Percentiles rank a stretch among this genome's conserved stretches.
Evolutionary conservation across 2,113 vertebrate genomes (phyloP).

Genomic region (Puffinus mauretanicus): DNA sequence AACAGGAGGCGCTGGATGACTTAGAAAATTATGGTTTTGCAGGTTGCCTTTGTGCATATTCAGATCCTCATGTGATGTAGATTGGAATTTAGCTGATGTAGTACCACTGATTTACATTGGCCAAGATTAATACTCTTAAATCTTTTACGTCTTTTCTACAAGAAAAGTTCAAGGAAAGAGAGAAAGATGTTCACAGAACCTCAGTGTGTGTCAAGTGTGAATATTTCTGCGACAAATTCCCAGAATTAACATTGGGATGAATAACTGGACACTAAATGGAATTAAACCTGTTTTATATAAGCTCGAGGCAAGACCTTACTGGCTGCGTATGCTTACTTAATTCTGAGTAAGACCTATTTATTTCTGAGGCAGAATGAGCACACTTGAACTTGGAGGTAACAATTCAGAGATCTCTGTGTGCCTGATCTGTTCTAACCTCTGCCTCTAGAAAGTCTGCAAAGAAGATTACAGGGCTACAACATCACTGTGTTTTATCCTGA

Average conservation of each 20-base stretch:
- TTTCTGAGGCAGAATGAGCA: not conserved
- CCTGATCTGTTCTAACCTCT: not conserved
- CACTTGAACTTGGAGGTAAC: not conserved
- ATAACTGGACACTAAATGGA: not conserved
- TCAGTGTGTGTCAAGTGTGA: not conserved
- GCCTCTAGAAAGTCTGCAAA: not conserved
- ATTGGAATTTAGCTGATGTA: not conserved
- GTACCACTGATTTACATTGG: not conserved
- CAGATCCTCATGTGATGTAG: not conserved
- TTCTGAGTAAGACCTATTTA: not conserved
- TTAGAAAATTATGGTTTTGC: not conserved
- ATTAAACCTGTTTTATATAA: not conserved
- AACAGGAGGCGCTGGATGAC: not conserved
- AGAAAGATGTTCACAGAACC: not conserved
- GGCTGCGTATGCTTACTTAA: not conserved
- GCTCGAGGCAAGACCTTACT: not conserved
- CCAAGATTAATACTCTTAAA: not conserved
- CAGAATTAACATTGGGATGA: not conserved
- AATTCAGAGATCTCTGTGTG: not conserved
- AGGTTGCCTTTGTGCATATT: not conserved
- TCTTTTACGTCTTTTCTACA: not conserved
- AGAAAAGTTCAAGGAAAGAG: not conserved
- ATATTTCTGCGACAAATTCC: not conserved
- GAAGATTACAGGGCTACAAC: not conserved
- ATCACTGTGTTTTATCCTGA: not conserved